These are phyloP conservation scores for Tympanuchus pallidicinctus DNA, from an alignment of 2,113 vertebrate genomes.

Conservation along the genomic window DNA sequence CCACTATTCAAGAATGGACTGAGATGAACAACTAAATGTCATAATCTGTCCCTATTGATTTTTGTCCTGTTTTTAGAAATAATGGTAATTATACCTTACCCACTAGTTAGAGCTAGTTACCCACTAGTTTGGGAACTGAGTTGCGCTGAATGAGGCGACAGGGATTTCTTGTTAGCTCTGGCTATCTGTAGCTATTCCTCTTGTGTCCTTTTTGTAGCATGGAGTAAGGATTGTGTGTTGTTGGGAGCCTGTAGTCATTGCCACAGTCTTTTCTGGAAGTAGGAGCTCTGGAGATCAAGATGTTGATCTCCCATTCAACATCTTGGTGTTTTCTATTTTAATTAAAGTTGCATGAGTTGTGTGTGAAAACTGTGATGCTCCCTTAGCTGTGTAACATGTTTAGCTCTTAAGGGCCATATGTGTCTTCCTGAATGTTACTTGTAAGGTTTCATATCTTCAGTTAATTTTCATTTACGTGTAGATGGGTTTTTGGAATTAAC, in stretches of 20 bases:
- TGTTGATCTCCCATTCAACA: background rate
- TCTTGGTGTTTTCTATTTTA: background rate
- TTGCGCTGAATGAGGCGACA: background rate
- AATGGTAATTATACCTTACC: too few relatives aligned
- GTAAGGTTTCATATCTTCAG: background rate
- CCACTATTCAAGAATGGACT: background rate
- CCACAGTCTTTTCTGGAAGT: background rate
- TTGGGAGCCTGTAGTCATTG: background rate
- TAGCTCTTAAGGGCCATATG: background rate
- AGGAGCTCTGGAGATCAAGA: background rate
- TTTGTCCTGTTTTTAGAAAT: background rate
- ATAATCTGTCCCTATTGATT: background rate
- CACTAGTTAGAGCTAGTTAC: background rate
- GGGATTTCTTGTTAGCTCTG: background rate
- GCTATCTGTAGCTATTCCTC: background rate
- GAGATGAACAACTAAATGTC: background rate
- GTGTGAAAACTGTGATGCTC: background rate
- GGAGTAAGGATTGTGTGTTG: background rate
- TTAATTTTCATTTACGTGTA: slow-evolving; percentile 5
- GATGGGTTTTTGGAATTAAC: background rate
- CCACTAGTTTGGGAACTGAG: background rate
- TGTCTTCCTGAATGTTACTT: background rate
- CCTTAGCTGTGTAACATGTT: background rate
- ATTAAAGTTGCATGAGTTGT: background rate
- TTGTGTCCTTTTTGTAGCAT: background rate